Conservation (phyloP, 2,113 vertebrate genomes). For the Oncorhynchus tshawytscha region DNA sequence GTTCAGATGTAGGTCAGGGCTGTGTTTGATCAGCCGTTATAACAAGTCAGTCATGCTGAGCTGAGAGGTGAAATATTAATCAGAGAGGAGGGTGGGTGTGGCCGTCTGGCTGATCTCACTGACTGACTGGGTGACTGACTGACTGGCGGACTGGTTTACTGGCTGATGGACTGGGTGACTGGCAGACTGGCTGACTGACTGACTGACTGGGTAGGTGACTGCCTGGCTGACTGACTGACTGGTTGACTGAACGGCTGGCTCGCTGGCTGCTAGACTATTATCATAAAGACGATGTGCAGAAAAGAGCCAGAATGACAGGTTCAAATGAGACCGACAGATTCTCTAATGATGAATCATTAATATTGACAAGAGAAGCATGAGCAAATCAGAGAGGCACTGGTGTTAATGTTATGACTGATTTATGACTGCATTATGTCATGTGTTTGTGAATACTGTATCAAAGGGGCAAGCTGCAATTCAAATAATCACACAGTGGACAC, state of each 20-base stretch:
- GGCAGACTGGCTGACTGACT: conserved; percentile 34
- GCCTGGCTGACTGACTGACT: no score
- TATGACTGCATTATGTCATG: background rate
- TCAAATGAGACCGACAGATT: background rate
- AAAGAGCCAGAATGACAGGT: background rate
- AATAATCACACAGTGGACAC: no score
- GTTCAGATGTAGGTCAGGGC: conserved; percentile 63
- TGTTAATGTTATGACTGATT: background rate
- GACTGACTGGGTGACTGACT: conserved; percentile 33
- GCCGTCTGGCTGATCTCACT: conserved; percentile 38
- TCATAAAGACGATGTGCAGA: conserved; percentile 26
- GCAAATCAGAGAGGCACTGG: background rate
- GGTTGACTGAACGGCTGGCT: conserved; percentile 37
- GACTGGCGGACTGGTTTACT: no score
- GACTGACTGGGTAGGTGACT: no score
- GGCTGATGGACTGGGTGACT: conserved; percentile 45
- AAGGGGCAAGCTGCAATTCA: background rate
- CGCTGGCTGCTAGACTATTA: conserved; percentile 48
- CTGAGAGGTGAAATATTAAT: conserved; percentile 70
- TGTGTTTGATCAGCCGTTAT: conserved; percentile 49
- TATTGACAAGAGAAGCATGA: background rate
- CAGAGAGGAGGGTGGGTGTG: conserved; percentile 31
- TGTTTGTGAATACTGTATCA: no score
- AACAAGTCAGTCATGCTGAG: conserved; percentile 61
- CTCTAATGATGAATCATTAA: background rate